Base-by-base conservation (phyloP, 2,888 invertebrate species). In the Hemaris fuciformis region DNA sequence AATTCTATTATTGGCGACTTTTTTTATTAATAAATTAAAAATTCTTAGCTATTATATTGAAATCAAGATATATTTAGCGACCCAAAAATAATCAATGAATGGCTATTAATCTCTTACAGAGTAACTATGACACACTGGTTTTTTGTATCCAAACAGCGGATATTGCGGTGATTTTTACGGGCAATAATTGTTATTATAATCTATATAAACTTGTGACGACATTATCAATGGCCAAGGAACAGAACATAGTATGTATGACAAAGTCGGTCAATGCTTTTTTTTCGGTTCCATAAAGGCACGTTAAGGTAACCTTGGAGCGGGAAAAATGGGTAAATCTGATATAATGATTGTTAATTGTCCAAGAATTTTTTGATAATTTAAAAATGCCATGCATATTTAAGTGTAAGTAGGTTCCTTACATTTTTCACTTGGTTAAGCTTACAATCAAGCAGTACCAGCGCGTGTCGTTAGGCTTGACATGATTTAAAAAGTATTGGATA, bases 171-270 rank as follows among this genome's bases (percentile, higher is more conserved):
- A 10, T 20, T 57, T 62, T 62, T 59, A 62, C 31, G 41, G 20
- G 23, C 38, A 42, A 56, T 59, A 62, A 56, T 59, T 59, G 45
- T 53, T 31, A 53, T 18, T 31, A 53, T 56, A 62, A 34, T 59
- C 43, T 59, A 59, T 59, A 56, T 56, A 43, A 62, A 60, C 15
- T 57, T 34, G 25, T 43, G 56, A 56, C 53, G 31, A 6, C 3
- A n/a, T 46, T 57, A 25, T 53, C 53, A 60, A 45, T 38, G 56
- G 58, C 42, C 59, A 62, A 59, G 38, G 56, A 59, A 56, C 59
- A 27, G 25, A 18, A 25, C 22, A 20, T 4, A 31, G 27, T 10
- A n/a, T 38, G n/a, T 38, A 10, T 53, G n/a, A 8, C 27, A 53
- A 8, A 31, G 18, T 18, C 18, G 25, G 46, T 13, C 46, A 13